These are phyloP conservation scores for Dromococcyx pavoninus DNA, from an alignment of 2,797 vertebrate genomes.

Conservation along the genomic window DNA sequence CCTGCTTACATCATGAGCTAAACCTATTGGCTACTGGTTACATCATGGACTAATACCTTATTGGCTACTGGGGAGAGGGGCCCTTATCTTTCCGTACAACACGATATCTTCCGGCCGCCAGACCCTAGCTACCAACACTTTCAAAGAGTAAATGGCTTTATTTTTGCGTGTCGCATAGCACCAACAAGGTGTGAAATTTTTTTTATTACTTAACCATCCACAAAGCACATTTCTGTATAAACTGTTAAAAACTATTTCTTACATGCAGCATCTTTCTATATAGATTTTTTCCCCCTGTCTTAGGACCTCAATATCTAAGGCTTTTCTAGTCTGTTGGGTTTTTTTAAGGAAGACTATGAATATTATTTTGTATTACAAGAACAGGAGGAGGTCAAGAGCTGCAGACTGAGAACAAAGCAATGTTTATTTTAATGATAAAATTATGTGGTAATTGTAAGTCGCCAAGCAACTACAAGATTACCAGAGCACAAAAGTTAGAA, in stretches of 20 bases:
- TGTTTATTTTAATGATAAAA: not conserved
- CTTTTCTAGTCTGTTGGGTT: not conserved
- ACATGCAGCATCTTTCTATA: not conserved
- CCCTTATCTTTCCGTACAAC: too few species aligned
- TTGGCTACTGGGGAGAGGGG: too few species aligned
- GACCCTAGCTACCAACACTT: too few species aligned
- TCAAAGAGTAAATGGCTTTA: not conserved
- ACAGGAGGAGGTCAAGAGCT: not conserved
- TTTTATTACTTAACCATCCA: not conserved
- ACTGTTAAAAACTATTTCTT: not conserved
- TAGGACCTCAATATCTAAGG: not conserved
- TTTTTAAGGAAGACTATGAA: not conserved
- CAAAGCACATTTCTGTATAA: not conserved
- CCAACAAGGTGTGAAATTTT: not conserved
- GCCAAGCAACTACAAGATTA: not conserved
- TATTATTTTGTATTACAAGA: not conserved
- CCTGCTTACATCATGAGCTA: too few species aligned
- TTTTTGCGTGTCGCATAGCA: not conserved
- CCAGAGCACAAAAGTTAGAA: not conserved
- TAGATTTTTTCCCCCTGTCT: fast-evolving
- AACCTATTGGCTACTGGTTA: too few species aligned
- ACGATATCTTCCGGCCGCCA: too few species aligned
- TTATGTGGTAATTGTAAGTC: not conserved
- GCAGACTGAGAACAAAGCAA: not conserved
- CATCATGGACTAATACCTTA: too few species aligned